Evolutionary conservation across 2,113 vertebrate genomes (phyloP), one percentile per base, ranked within the genome.

Genomic region (Cygnus buccinator): DNA sequence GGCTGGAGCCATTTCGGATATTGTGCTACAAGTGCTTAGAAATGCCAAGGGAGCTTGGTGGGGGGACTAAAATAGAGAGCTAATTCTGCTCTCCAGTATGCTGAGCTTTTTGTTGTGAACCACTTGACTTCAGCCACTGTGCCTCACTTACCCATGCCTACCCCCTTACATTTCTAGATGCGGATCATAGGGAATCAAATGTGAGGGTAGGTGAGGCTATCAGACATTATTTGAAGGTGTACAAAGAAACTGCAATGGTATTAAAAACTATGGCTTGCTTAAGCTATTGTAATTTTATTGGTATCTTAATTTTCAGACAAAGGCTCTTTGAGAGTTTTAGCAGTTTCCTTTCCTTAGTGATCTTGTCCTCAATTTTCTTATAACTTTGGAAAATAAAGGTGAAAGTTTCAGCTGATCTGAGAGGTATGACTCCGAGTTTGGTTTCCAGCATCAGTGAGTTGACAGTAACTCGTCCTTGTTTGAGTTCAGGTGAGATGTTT

Each of bases 21-120:
- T 22, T 63, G 50, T 41, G 68, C 88, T 93, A 84, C 83, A 94
- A 93, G 86, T 92, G 88, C 15, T 90, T 65, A 81, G 70, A 86
- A 93, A 54, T 81, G 57, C 65, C 77, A 65, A 74, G 83, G 68
- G 73, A 84, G 52, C 5, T 1, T 43, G 26, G 43, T 10, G 39
- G 26, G 39, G 78, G 26, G 7, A 22, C 68, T 52, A 5, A 92
- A 92, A 83, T 66, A 57, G 89, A 57, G 29, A 1, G 3, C 37
- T 70, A 84, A 63, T 86, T 81, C 46, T 81, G 23, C 18, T 77
- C n/a, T 43, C 23, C 73, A 28, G 19, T 68, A n/a, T 21, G 17
- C 35, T 72, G 18, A 76, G 33, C 33, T 81, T 78, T 73, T 52
- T 63, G 7, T 31, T 72, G 35, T n/a, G 46, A 75, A n/a, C 44